Evolutionary conservation across 2,113 vertebrate genomes (phyloP), one percentile per base, ranked within the genome.

Genomic region (Macaca nemestrina): DNA sequence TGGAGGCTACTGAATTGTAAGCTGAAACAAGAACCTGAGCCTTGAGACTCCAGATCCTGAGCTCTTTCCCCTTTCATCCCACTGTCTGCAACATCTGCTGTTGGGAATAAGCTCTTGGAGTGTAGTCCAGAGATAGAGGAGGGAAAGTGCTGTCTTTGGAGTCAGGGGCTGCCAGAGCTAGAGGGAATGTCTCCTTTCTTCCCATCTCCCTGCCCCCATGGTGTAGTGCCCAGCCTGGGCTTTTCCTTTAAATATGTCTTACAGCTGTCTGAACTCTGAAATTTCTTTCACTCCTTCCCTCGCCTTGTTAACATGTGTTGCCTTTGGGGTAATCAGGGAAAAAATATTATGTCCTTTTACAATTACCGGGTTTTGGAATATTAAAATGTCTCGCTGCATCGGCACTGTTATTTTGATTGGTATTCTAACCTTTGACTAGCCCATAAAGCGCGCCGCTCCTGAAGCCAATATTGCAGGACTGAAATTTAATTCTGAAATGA

Each of bases 381-480:
- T 99, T 99, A 99, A 99, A 99, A 99, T 99, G 99, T 99, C 99
- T 99, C 99, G 98, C 99, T 99, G 99, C 99, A 99, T 99, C 99
- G 99, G 98, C 99, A 98, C 98, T 99, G 99, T 99, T 99, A 99
- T 99, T 99, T 99, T 99, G 99, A 99, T 99, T 99, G 99, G 99
- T 99, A 99, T 99, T 99, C 99, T 99, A 99, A 99, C 99, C 99
- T 99, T 99, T 99, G 99, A 99, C 99, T 99, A 99, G 99, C 98
- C 99, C 99, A 99, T 99, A 99, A 99, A 99, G 99, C 99, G 99
- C 98, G 98, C 99, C 96, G 98, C 99, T 99, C 99, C 99, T 99
- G 98, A 98, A 99, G 99, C 99, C 98, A 99, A 99, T 99, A 99
- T 99, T 99, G 99, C 99, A 99, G 98, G 99, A 98, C 98, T 99